These are phyloP conservation scores for Enteromius mattozi DNA, from an alignment of 2,797 vertebrate species.

Conservation along the genomic window DNA sequence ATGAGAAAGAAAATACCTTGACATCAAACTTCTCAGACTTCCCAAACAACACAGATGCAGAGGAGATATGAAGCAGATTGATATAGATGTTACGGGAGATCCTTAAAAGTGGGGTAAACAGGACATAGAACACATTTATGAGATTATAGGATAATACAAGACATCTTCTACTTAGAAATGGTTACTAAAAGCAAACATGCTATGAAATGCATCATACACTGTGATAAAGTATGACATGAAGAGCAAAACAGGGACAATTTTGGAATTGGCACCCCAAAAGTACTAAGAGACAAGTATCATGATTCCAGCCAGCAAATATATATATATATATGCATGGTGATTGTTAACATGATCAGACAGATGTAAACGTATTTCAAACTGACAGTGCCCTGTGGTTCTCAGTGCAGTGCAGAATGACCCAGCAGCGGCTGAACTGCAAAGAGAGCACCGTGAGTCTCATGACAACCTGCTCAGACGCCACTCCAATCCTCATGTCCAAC, in stretches of 20 bases:
- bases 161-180: not conserved
- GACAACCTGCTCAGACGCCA: constrained; percentile 81
- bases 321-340: not conserved
- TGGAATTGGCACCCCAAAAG: not conserved
- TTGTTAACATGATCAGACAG: not conserved
- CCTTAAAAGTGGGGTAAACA: constrained; percentile 63
- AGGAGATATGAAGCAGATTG: constrained; percentile 86
- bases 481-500: constrained; percentile 74
- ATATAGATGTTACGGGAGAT: constrained; percentile 81
- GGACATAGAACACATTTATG: not conserved
- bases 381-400: constrained; percentile 80
- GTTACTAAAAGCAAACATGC: not conserved
- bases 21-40: constrained; percentile 86
- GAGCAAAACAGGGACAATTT: not conserved
- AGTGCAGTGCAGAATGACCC: constrained; percentile 85
- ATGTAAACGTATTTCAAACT: constrained; percentile 57
- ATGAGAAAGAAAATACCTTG: constrained; percentile 79
- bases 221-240: not conserved
- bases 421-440: constrained; percentile 89
- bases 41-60: constrained; percentile 81
- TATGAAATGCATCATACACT: not conserved
- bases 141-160: not conserved
- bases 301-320: not conserved
- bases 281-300: not conserved
- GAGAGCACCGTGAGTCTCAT: constrained; percentile 86